A percentile compares a stretch with the other conserved stretches of the same genome.
Evolutionary conservation across 1,140 invertebrate genomes (phyloP).

Genomic region (Ceratina australensis): DNA sequence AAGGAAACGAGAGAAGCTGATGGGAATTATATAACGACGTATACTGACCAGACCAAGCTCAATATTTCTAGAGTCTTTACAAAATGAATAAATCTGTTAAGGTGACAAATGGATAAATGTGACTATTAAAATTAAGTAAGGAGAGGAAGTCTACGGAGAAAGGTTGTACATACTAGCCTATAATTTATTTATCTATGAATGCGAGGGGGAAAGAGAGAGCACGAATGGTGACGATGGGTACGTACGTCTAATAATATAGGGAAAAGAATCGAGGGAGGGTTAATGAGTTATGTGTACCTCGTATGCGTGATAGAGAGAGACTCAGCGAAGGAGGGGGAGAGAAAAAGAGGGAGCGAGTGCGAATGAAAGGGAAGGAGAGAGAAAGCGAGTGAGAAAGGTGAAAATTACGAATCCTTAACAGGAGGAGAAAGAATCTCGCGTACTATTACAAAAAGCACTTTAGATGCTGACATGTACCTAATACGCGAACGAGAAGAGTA

Average conservation of each 20-base stretch:
- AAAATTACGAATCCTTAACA: constrained; percentile 37
- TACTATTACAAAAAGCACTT: constrained; percentile 64
- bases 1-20: constrained; percentile 39
- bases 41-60: constrained; percentile 79
- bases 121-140: constrained; percentile 62
- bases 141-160: constrained; percentile 61
- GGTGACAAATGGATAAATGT: constrained; percentile 62
- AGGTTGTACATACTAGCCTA: constrained; percentile 70
- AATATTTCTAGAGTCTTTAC: constrained; percentile 80
- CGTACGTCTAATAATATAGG: neutral
- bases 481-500: constrained; percentile 69
- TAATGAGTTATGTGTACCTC: neutral
- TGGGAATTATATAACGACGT: constrained; percentile 69
- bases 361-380: constrained; percentile 48
- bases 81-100: constrained; percentile 73
- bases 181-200: constrained; percentile 72
- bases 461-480: constrained; percentile 72
- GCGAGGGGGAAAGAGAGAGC: constrained; percentile 45
- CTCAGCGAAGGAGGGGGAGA: constrained; percentile 45
- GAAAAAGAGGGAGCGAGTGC: constrained; percentile 36
- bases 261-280: neutral
- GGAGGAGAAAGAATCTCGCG: constrained; percentile 35
- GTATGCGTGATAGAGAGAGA: constrained; percentile 46
- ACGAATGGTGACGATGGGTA: constrained; percentile 37
- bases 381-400: constrained; percentile 37